Percentiles rank a stretch among this genome's conserved stretches.
phyloP scores from a whole-genome alignment of 1,140 invertebrate genomes.

The Muscidifurax raptorellus region DNA sequence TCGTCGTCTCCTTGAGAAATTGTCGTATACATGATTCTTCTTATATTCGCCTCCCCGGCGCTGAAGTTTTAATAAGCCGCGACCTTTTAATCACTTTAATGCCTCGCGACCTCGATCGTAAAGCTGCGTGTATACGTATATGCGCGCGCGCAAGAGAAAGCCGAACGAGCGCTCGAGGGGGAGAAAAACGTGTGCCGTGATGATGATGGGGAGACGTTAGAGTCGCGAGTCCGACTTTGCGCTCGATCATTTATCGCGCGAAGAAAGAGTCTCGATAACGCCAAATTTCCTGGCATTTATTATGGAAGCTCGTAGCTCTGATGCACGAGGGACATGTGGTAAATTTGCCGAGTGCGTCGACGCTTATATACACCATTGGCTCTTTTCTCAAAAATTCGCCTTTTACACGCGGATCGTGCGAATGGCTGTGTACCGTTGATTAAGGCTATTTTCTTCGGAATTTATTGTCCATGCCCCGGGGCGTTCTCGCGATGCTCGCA shows the following conservation, averaged over 20 bases:
- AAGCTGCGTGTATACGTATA: background rate
- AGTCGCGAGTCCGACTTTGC: background rate
- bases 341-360: background rate
- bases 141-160: constrained; percentile 16
- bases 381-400: background rate
- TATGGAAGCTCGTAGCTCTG: background rate
- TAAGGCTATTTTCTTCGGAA: background rate
- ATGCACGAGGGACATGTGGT: background rate
- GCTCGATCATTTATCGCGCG: background rate
- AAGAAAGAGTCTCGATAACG: background rate
- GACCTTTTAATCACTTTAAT: constrained; percentile 29
- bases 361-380: background rate
- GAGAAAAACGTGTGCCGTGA: background rate
- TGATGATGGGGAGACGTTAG: background rate
- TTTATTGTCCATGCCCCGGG: background rate
- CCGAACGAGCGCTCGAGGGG: constrained; percentile 25
- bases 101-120: constrained; percentile 18
- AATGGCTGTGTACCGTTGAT: background rate
- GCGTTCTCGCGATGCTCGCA: background rate
- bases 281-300: constrained; percentile 22
- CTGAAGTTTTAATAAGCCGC: constrained; percentile 21
- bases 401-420: background rate
- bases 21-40: background rate
- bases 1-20: background rate
- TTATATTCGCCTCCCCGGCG: background rate